Conservation (phyloP, 2,888 invertebrate genomes). For the Pristionchus arcanus region DNA sequence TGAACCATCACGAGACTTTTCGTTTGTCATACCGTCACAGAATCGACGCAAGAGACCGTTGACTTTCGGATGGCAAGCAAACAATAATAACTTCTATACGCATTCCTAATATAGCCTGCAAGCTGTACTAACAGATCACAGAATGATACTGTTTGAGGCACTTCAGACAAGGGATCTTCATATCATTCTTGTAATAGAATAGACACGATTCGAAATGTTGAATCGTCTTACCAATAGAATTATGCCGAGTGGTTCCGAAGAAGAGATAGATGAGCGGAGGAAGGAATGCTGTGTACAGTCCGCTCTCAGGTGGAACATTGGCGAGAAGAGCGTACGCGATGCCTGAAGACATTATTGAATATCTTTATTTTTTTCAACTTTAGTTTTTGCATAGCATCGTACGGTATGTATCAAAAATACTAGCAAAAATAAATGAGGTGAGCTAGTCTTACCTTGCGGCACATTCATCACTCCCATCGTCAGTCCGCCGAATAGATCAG, state of each 20-base stretch:
- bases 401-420: too few species aligned
- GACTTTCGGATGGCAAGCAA: too few species aligned
- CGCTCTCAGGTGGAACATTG: slow-evolving; percentile 81
- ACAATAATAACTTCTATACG: too few species aligned
- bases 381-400: too few species aligned
- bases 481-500: slow-evolving; percentile 89
- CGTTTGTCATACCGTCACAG: not conserved
- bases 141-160: too few species aligned
- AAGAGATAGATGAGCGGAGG: slow-evolving; percentile 90
- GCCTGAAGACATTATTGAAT: slow-evolving; percentile 68
- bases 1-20: not conserved
- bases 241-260: slow-evolving; percentile 91
- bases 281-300: slow-evolving; percentile 91
- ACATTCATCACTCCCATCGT: slow-evolving; percentile 93
- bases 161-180: too few species aligned
- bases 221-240: slow-evolving; percentile 86
- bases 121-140: too few species aligned
- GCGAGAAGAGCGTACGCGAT: slow-evolving; percentile 82
- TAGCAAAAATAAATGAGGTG: too few species aligned
- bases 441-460: slow-evolving; percentile 85
- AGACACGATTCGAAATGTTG: too few species aligned
- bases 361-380: too few species aligned
- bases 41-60: not conserved
- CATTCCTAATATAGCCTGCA: too few species aligned
- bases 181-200: too few species aligned